Evolutionary conservation across 2,113 vertebrate species (phyloP).

Genomic region (Festucalex cinctus): DNA sequence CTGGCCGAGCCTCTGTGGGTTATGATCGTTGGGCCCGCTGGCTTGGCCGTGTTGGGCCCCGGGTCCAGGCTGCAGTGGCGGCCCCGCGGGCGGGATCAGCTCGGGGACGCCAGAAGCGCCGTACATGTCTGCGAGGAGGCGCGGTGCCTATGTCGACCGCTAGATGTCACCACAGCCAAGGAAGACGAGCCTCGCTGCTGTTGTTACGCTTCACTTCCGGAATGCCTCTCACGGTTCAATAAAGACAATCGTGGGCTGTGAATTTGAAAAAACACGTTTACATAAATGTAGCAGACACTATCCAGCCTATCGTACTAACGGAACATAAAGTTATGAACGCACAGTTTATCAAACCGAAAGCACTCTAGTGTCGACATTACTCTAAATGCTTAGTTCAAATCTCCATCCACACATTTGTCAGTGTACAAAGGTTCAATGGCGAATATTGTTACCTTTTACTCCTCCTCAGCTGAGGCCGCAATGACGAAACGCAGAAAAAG

Average conservation of each 20-base stretch:
- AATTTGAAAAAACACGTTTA: conserved; percentile 22
- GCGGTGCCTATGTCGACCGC: conserved; percentile 35
- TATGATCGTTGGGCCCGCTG: conserved; percentile 38
- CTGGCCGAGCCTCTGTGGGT: conserved; percentile 66
- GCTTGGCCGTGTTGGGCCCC: conserved; percentile 58
- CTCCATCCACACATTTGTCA: background rate
- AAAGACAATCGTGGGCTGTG: conserved; percentile 21
- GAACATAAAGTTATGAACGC: background rate
- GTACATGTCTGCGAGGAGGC: conserved; percentile 61
- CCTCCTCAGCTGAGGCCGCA: conserved; percentile 9
- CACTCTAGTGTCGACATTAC: too few species aligned
- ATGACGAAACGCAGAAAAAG: conserved; percentile 31
- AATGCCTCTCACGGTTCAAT: conserved; percentile 46
- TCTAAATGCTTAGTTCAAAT: background rate
- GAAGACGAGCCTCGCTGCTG: background rate
- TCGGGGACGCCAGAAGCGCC: conserved; percentile 72
- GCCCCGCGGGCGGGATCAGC: conserved; percentile 61
- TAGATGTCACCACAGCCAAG: conserved; percentile 50
- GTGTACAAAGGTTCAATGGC: background rate
- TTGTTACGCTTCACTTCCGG: conserved; percentile 60
- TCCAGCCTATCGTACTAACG: background rate
- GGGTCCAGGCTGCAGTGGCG: conserved; percentile 61
- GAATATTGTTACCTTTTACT: conserved; percentile 4
- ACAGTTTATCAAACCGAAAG: background rate
- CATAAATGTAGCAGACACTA: background rate